Conservation (phyloP, 2,797 vertebrate species). For the Xenentodon cancila region DNA sequence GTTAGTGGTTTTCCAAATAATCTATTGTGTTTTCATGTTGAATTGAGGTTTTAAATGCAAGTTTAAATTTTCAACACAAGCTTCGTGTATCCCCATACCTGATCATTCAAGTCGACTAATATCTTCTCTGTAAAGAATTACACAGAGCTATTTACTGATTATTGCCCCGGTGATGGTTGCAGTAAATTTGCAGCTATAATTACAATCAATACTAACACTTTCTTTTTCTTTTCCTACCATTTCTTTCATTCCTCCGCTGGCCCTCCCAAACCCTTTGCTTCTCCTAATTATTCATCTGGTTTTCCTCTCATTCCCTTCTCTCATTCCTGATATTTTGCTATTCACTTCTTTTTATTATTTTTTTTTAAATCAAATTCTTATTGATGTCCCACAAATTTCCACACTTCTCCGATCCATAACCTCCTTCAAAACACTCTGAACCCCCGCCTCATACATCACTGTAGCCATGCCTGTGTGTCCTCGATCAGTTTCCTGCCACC, state of each 20-base stretch:
- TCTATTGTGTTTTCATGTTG: not conserved
- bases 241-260: slow-evolving; percentile 14
- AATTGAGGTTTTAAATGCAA: not conserved
- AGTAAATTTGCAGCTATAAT: slow-evolving; percentile 2
- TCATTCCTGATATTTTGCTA: slow-evolving; percentile 4
- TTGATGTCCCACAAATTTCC: slow-evolving; percentile 27
- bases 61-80: not conserved
- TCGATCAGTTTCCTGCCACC: slow-evolving; percentile 99
- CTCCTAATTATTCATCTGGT: slow-evolving; percentile 40
- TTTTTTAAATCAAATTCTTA: slow-evolving; percentile 13
- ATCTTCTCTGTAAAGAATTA: not conserved
- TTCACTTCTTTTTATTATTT: slow-evolving; percentile 17
- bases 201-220: slow-evolving; percentile 49
- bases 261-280: slow-evolving; percentile 29
- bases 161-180: slow-evolving; percentile 31
- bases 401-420: slow-evolving; percentile 20
- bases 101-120: not conserved
- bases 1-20: too few species aligned
- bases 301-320: slow-evolving; percentile 21
- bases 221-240: slow-evolving; percentile 46
- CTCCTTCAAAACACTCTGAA: slow-evolving; percentile 32
- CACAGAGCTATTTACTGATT: not conserved
- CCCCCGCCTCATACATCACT: slow-evolving; percentile 56
- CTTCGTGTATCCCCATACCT: slow-evolving; percentile 2
- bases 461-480: slow-evolving; percentile 98